Base-by-base conservation (phyloP, 2,888 invertebrate genomes). In the Baronia brevicornis region DNA sequence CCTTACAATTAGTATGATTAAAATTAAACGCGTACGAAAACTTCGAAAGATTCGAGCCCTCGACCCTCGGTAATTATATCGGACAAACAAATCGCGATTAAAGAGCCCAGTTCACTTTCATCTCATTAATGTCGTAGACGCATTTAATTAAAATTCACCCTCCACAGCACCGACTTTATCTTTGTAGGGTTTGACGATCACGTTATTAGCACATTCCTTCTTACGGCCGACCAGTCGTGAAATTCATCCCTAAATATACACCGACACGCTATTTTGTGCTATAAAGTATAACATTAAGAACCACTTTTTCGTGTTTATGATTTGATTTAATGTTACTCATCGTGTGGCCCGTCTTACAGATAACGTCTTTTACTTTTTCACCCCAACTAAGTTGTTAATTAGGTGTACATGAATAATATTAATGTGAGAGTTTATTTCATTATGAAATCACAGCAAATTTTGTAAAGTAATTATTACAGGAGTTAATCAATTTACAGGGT, bases 101-200 rank as follows among this genome's bases (percentile, higher is more conserved):
- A 70, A 67, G 61, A 60, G 54, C 61, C 59, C 57, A 58, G 62
- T 71, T 69, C 71, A 65, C 71, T 77, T 75, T 77, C 75, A 72
- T 82, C 78, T 73, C 73, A 74, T 79, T 79, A 79, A 72, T 71
- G 68, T 70, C 66, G 60, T 63, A 65, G 68, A 65, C 68, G 69
- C 69, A 71, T 82, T 82, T 82, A 80, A 82, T 82, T 82, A 80
- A 82, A 80, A 75, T 74, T 70, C 74, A 72, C 78, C 80, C 80
- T 67, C 64, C 56, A 41, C 43, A 52, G 41, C 48, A 52, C 55
- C 49, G 59, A 60, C 68, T 67, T 66, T 70, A 67, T 70, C 69
- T 66, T 63, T 50, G 56, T 59, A 53, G 65, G 66, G 66, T 65
- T 73, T 69, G 63, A 58, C 66, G 69, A 66, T 64, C 70, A 67